Percentiles rank a stretch among this genome's conserved stretches.
phyloP scores from a whole-genome alignment of 64 coral and sea anemone species.

The Hydrozoanthus tunicans region DNA sequence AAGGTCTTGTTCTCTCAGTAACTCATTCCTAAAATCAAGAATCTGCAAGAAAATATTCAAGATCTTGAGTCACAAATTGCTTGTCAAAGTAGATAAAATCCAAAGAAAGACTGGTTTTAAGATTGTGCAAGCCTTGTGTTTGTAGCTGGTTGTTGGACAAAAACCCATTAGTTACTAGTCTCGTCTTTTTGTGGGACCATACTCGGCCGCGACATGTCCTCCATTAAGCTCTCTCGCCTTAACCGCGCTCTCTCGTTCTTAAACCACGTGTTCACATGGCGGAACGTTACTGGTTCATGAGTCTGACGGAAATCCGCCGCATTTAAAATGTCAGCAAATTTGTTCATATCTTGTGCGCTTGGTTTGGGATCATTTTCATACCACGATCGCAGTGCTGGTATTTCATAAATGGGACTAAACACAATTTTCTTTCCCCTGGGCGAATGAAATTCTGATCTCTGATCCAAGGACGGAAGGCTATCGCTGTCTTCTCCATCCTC shows the following conservation, averaged over 20 bases:
- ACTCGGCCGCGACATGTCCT: constrained; percentile 85
- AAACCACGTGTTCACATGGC: constrained; percentile 99
- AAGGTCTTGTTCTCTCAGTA: too few relatives aligned
- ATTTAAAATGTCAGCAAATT: constrained; percentile 85
- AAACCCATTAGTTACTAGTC: not conserved
- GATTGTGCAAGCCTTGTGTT: not conserved
- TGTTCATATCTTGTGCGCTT: constrained; percentile 71
- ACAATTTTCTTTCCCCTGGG: constrained; percentile 95
- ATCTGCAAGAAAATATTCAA: too few relatives aligned
- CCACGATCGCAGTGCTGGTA: constrained; percentile 83
- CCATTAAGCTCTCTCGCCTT: constrained; percentile 76
- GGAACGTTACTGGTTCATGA: constrained; percentile 70
- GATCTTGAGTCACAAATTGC: too few relatives aligned
- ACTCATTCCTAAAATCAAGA: too few relatives aligned
- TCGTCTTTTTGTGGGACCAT: constrained; percentile 61
- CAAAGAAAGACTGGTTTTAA: too few relatives aligned
- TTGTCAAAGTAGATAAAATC: too few relatives aligned
- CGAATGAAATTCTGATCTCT: constrained; percentile 57
- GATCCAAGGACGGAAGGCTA: constrained; percentile 39
- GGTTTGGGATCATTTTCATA: constrained; percentile 92
- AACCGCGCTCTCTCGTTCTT: constrained; percentile 94
- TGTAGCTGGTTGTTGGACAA: not conserved
- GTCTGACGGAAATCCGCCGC: constrained; percentile 74
- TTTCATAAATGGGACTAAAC: constrained; percentile 83
- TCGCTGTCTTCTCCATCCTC: constrained; percentile 76